Evolutionary conservation across 2,888 invertebrate genomes (phyloP), one percentile per base, ranked within the genome.

Genomic region (Apamea sordens): DNA sequence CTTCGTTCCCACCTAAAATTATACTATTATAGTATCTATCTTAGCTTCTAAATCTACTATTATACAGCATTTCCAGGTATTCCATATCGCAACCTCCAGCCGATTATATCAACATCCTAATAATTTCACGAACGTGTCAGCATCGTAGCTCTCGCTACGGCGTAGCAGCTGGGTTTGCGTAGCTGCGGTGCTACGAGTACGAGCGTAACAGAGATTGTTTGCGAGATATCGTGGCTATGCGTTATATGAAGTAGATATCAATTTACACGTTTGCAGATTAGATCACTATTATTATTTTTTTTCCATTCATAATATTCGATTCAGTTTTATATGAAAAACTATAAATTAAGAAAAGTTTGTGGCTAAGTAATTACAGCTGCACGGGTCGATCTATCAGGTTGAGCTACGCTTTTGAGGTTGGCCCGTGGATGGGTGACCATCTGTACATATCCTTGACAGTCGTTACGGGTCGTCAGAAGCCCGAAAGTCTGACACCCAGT

Each of bases 121-220:
- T 83, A 76, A 80, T 79, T 77, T 71, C 65, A 70, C n/a, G 86
- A 86, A 67, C 82, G 72, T 76, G 77, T 86, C 64, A 61, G 70
- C 72, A 15, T 73, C 77, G 79, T 83, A 85, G 78, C 77, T 72
- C 65, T 41, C 10, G 80, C 75, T 83, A 80, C 79, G 85, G 59
- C 82, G 87, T 88, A 89, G 87, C 82, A 80, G 69, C 53, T 78
- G 72, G 41, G 72, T 69, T 83, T 76, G 83, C 81, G 83, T 88
- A 86, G 79, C 69, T 67, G 74, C 44, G 77, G 83, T 59, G 70
- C 87, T 86, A 87, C 82, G 80, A 59, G 47, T 86, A 87, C 82
- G 80, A 59, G 47, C 80, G 85, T 88, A 89, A 79, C 80, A 59
- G 63, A n/a, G 68, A 86, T 84, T 74, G 77, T 77, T 84, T 86